Evolutionary conservation across 2,113 vertebrate species (phyloP).

Genomic region (Oriolus oriolus): DNA sequence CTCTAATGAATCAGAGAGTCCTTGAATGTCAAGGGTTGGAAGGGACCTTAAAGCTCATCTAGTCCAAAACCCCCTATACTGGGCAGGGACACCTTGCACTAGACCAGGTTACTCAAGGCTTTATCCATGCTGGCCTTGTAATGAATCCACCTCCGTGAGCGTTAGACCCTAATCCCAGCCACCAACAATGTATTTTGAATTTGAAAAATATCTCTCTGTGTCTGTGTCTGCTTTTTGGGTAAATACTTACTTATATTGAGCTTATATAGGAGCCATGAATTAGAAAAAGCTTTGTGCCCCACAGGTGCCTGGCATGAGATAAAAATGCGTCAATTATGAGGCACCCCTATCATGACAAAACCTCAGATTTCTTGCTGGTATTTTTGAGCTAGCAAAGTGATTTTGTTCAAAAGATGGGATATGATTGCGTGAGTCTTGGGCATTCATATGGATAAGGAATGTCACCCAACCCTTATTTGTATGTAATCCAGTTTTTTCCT

Average conservation of each 20-base stretch:
- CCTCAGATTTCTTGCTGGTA: background rate
- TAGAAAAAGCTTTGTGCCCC: background rate
- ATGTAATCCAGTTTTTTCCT: background rate
- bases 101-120: background rate
- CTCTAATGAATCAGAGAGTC: background rate
- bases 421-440: background rate
- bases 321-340: fast-evolving
- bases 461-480: background rate
- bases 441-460: fast-evolving
- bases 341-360: background rate
- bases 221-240: background rate
- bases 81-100: background rate
- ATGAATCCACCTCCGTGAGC: background rate
- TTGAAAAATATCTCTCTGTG: background rate
- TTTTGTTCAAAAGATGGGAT: background rate
- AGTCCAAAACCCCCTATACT: background rate
- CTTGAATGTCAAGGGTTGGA: background rate
- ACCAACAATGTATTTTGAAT: background rate
- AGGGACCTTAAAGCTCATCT: background rate
- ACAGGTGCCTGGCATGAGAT: fast-evolving
- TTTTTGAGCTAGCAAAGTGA: background rate
- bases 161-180: background rate
- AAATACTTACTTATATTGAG: background rate
- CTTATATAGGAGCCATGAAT: background rate
- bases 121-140: background rate